Evolutionary conservation across 2,113 vertebrate species (phyloP), one percentile per base, ranked within the genome.

Genomic region (Sarotherodon lohbergeri): DNA sequence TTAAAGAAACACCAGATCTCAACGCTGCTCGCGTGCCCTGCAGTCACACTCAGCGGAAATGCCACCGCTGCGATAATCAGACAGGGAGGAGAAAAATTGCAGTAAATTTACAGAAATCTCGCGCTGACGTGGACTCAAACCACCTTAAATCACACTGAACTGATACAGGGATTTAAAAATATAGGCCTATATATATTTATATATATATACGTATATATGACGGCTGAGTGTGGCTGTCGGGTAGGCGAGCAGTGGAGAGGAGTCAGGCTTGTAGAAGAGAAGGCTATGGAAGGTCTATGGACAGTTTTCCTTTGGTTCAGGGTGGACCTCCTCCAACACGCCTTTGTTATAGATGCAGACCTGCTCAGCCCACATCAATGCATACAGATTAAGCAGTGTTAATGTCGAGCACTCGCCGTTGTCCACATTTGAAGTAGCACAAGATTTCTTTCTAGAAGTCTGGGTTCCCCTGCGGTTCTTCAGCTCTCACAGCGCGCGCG

Each of bases 1-100:
- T 96, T 95, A 96, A 97, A 97, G 97, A 97, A 97, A 97, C 87
- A 80, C 90, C 84, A 43, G 86, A 73, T 93, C 91, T 90, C 86
- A 59, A 50, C 89, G 88, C 83, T 85, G 91, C 91, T 90, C 50
- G 34, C 91, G 4, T 87, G 91, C 94, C 91, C 91, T 84, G 80
- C n/a, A 87, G 91, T 92, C 91, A 88, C 52, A 94, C 83, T 88
- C 88, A 84, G 80, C 76, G 19, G 76, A 84, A 87, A 90, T 56
- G 54, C 81, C 88, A 87, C 90, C 86, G 71, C 83, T 90, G 85
- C 36, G 57, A 76, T 81, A 34, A 85, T 55, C 27, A 79, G 24
- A 84, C 39, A 61, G 32, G 7, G 36, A 5, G 32, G 4, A n/a
- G 16, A 80, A 36, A 32, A 52, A 61, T 61, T 59, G 79, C 39